These are phyloP conservation scores for Caradrina kadenii DNA, from an alignment of 2,888 invertebrate genomes.

Conservation along the genomic window DNA sequence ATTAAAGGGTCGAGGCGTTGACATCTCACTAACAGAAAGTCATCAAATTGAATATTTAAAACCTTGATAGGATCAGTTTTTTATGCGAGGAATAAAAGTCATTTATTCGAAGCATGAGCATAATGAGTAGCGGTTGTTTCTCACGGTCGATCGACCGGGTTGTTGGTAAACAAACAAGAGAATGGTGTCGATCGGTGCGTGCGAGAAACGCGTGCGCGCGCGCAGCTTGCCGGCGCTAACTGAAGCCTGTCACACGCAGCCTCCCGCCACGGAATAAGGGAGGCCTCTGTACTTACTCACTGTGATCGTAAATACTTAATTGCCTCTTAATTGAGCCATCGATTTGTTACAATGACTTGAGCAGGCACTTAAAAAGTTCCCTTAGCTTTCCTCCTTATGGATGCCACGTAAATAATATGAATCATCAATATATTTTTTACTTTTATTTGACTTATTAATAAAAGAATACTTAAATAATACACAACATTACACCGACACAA, in stretches of 20 bases:
- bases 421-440: not conserved
- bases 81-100: conserved; percentile 63
- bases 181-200: conserved; percentile 61
- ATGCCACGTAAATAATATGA: not conserved
- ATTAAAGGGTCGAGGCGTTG: conserved; percentile 82
- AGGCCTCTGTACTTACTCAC: conserved; percentile 63
- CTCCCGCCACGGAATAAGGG: conserved; percentile 80
- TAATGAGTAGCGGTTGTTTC: conserved; percentile 66
- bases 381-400: no score
- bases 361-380: conserved; percentile 22
- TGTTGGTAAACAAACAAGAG: conserved; percentile 84
- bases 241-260: conserved; percentile 86
- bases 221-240: conserved; percentile 85
- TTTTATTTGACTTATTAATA: not conserved
- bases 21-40: conserved; percentile 86
- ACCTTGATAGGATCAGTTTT: conserved; percentile 71
- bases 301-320: conserved; percentile 62
- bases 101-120: conserved; percentile 67
- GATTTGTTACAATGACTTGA: conserved; percentile 44
- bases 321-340: conserved; percentile 56
- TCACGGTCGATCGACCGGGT: conserved; percentile 71
- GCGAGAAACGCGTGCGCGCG: conserved; percentile 85
- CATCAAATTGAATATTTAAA: conserved; percentile 79
- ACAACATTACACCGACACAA: no score
- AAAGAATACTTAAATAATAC: not conserved